Evolutionary conservation across 2,888 invertebrate species (phyloP).

Genomic region (Drosophila tripunctata): DNA sequence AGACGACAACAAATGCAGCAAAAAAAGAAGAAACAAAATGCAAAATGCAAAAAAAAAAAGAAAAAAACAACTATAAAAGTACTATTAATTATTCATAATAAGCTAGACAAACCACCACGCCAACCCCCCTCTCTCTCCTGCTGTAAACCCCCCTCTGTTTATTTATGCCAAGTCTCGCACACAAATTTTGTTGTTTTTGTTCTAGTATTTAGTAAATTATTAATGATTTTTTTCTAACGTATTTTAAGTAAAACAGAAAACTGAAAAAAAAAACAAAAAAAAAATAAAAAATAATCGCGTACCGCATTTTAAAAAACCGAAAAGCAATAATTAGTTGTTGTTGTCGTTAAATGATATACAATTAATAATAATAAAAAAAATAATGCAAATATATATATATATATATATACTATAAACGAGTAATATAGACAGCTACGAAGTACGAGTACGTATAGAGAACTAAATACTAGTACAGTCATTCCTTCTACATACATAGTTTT

Average conservation of each 20-base stretch:
- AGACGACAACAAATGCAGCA: conserved; percentile 42
- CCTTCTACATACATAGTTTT: conserved; percentile 67
- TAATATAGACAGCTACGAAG: too few relatives aligned
- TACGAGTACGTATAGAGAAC: too few relatives aligned
- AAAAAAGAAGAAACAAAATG: conserved; percentile 35
- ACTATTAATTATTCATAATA: conserved; percentile 72
- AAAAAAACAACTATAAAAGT: conserved; percentile 32
- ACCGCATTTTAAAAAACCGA: conserved; percentile 74
- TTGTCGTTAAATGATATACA: conserved; percentile 73
- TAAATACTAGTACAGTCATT: conserved; percentile 67
- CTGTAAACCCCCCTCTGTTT: conserved; percentile 43
- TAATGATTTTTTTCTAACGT: conserved; percentile 63
- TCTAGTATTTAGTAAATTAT: conserved; percentile 78
- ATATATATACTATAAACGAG: conserved; percentile 39
- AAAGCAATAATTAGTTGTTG: conserved; percentile 80
- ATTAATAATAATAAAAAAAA: conserved; percentile 44
- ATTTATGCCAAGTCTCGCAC: conserved; percentile 63
- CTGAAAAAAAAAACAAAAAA: conserved; percentile 10
- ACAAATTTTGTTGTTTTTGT: conserved; percentile 77
- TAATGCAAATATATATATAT: conserved; percentile 43
- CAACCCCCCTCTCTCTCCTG: conserved; percentile 29
- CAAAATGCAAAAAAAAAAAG: conserved; percentile 18
- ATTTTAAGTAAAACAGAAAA: conserved; percentile 54
- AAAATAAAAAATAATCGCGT: conserved; percentile 47
- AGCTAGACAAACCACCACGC: conserved; percentile 49